phyloP scores from a whole-genome alignment of 2,113 vertebrate genomes.

The Onychorhynchus coronatus region DNA sequence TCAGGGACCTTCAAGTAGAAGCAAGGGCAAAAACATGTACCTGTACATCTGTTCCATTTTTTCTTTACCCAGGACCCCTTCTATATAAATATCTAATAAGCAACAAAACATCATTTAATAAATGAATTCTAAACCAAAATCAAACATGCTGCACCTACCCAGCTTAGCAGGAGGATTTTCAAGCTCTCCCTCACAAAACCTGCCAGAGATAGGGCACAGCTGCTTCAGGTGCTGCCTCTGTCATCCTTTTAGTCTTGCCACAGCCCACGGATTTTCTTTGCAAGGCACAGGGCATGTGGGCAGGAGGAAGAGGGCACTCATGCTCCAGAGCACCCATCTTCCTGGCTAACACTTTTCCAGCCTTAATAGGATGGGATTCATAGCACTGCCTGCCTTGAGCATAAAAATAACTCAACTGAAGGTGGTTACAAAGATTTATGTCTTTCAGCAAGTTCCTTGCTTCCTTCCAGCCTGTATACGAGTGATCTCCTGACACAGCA shows the following conservation, averaged over 20 bases:
- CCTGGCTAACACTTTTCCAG: not conserved
- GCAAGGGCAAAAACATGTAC: not conserved
- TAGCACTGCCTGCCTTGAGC: not conserved
- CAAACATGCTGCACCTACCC: not conserved
- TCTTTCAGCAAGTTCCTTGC: not conserved
- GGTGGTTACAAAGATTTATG: not conserved
- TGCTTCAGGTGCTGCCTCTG: not conserved
- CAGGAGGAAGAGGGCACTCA: not conserved
- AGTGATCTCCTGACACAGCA: not conserved
- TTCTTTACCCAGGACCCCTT: not conserved
- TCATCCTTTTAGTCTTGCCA: not conserved
- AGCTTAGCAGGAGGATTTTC: not conserved
- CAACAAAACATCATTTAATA: not conserved
- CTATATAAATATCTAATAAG: not conserved
- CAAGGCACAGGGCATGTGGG: not conserved
- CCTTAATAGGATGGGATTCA: not conserved
- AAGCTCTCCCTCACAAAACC: not conserved
- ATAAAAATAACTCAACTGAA: conserved; percentile 27
- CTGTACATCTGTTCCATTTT: not conserved
- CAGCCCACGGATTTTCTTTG: not conserved
- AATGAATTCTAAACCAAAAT: not conserved
- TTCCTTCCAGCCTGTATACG: not conserved
- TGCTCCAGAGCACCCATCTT: not conserved
- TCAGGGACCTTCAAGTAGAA: not conserved
- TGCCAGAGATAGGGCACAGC: not conserved